phyloP scores from a whole-genome alignment of 2,113 vertebrate species.

The Hemiprocne comata region DNA sequence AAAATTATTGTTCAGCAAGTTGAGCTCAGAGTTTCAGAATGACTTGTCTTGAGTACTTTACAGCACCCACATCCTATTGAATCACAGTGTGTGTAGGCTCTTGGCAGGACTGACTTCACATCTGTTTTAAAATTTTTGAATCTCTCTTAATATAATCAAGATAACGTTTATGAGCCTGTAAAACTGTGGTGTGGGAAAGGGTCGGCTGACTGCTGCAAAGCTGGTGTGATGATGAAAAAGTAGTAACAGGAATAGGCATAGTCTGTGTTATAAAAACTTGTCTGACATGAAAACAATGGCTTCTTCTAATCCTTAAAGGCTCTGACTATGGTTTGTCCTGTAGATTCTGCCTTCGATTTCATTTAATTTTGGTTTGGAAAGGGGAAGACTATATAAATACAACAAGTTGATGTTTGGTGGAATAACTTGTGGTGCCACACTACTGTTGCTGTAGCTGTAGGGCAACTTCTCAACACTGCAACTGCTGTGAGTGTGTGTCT shows the following conservation, averaged over 20 bases:
- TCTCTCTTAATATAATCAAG: conserved; percentile 54
- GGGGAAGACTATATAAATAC: neutral
- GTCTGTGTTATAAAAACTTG: conserved; percentile 43
- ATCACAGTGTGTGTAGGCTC: conserved; percentile 34
- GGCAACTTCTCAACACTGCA: neutral
- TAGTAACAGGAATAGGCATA: conserved; percentile 27
- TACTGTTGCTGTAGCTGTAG: neutral
- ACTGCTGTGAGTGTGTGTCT: neutral
- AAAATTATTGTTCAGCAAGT: conserved; percentile 34
- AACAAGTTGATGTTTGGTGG: conserved; percentile 6
- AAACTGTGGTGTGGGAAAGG: conserved; percentile 53
- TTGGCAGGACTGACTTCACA: conserved; percentile 27
- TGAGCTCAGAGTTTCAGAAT: conserved; percentile 31
- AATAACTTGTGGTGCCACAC: neutral
- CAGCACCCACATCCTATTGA: conserved; percentile 49
- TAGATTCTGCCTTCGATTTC: conserved; percentile 6
- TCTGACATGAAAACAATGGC: conserved; percentile 29
- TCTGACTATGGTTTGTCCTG: neutral
- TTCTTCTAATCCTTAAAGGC: conserved; percentile 2
- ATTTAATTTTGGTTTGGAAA: neutral
- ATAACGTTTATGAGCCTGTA: conserved; percentile 58
- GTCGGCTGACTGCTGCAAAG: conserved; percentile 38
- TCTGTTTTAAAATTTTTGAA: conserved; percentile 52
- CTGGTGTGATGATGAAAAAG: conserved; percentile 30
- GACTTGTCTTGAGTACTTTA: conserved; percentile 49